Evolutionary conservation across 2,113 vertebrate species (phyloP).

Genomic region (Numida meleagris): DNA sequence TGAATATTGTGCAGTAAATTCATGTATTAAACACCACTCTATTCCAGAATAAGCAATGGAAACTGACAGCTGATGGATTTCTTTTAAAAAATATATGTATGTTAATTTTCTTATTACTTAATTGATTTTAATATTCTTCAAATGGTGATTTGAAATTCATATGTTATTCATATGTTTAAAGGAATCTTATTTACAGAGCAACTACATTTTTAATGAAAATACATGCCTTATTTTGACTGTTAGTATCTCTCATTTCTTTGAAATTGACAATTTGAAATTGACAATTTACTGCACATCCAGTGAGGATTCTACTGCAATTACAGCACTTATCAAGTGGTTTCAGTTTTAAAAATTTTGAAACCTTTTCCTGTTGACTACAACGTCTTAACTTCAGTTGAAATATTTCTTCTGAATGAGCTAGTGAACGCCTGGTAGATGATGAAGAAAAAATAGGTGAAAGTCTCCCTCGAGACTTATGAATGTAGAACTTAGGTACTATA

Average conservation of each 20-base stretch:
- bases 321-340: neutral
- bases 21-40: constrained; percentile 71
- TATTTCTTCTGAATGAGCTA: constrained; percentile 69
- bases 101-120: constrained; percentile 73
- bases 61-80: constrained; percentile 78
- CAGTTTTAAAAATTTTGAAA: constrained; percentile 49
- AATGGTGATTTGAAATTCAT: constrained; percentile 75
- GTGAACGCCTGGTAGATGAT: constrained; percentile 44
- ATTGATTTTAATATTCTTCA: constrained; percentile 73
- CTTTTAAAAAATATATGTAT: constrained; percentile 60
- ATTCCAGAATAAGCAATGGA: constrained; percentile 72
- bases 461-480: constrained; percentile 66
- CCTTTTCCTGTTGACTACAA: constrained; percentile 1
- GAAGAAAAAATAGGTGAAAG: constrained; percentile 71
- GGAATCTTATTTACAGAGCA: constrained; percentile 34
- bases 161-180: constrained; percentile 67
- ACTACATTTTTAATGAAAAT: constrained; percentile 25
- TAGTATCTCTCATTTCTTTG: neutral
- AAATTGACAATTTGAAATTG: constrained; percentile 33
- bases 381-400: constrained; percentile 58
- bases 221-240: constrained; percentile 35
- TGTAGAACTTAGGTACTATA: constrained; percentile 63
- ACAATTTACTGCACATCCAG: neutral
- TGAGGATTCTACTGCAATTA: neutral
- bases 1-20: constrained; percentile 68